Conservation (phyloP, 1,140 invertebrate genomes). For the Pseudomyrmex sp. region DNA sequence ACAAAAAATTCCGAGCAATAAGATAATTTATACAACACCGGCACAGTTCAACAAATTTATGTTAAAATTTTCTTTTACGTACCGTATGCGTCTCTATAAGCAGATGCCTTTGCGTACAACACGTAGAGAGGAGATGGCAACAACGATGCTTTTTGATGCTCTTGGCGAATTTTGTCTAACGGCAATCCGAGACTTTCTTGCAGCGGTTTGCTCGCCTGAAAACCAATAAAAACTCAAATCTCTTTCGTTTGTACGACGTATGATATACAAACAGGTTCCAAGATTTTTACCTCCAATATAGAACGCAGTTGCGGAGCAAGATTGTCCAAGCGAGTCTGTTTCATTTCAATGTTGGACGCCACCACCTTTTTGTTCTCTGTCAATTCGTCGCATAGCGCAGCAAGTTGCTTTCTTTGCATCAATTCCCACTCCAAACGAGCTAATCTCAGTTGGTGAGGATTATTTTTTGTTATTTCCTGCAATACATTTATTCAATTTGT, state of each 20-base stretch:
- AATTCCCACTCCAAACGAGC: conserved; percentile 97
- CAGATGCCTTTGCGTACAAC: conserved; percentile 93
- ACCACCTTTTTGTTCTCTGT: conserved; percentile 92
- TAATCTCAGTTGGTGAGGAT: conserved; percentile 93
- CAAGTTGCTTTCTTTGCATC: conserved; percentile 93
- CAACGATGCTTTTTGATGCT: conserved; percentile 91
- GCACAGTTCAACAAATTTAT: not conserved
- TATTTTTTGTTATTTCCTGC: conserved; percentile 88
- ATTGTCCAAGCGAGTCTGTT: conserved; percentile 92
- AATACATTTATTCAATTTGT: conserved; percentile 68
- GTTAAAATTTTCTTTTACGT: conserved; percentile 66
- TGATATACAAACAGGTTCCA: not conserved
- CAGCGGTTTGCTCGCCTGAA: conserved; percentile 94
- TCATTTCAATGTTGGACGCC: conserved; percentile 91
- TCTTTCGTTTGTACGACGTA: not conserved
- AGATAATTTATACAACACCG: conserved; percentile 68
- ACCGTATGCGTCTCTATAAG: conserved; percentile 93
- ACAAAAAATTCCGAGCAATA: conserved; percentile 76
- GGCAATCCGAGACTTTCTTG: conserved; percentile 94
- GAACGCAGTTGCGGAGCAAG: conserved; percentile 92
- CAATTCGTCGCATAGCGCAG: conserved; percentile 91
- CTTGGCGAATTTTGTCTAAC: conserved; percentile 91
- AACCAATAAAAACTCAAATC: conserved; percentile 48
- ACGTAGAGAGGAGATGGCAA: conserved; percentile 94
- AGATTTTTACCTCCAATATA: conserved; percentile 88